These are phyloP conservation scores for Yasuhikotakia modesta DNA, from an alignment of 2,797 vertebrate species.

Conservation along the genomic window DNA sequence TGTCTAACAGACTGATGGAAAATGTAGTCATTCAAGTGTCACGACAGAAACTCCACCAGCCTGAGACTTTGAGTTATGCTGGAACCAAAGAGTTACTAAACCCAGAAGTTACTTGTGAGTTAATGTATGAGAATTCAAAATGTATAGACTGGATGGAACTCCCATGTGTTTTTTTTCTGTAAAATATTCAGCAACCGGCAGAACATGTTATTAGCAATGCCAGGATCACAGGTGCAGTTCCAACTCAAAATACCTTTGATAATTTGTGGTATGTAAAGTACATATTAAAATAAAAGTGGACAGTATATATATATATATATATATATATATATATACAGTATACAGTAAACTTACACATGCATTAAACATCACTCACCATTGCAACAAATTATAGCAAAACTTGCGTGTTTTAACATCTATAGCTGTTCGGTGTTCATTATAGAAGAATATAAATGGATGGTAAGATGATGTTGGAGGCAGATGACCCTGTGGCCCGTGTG, in stretches of 20 bases:
- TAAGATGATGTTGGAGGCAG: slow-evolving; percentile 48
- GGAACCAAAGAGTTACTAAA: slow-evolving; percentile 11
- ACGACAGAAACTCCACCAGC: slow-evolving; percentile 41
- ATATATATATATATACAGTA: background rate
- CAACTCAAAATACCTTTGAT: too few relatives aligned
- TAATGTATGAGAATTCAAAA: too few relatives aligned
- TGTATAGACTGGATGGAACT: too few relatives aligned
- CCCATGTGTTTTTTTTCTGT: too few relatives aligned
- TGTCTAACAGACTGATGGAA: slow-evolving; percentile 35
- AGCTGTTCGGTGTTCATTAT: slow-evolving; percentile 41
- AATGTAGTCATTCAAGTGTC: slow-evolving; percentile 47
- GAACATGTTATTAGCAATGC: too few relatives aligned
- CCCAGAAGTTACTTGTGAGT: background rate
- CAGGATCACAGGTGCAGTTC: too few relatives aligned
- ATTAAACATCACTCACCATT: slow-evolving; percentile 5
- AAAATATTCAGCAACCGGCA: too few relatives aligned
- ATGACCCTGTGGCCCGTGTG: slow-evolving; percentile 59
- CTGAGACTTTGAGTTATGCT: slow-evolving; percentile 12
- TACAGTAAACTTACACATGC: background rate
- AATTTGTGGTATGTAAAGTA: too few relatives aligned
- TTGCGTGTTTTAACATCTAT: slow-evolving; percentile 23
- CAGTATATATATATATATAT: too few relatives aligned
- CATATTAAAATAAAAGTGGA: too few relatives aligned
- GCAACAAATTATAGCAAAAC: slow-evolving; percentile 31
- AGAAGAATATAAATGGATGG: slow-evolving; percentile 42